These are phyloP conservation scores for Chymomyza procnemis DNA, from an alignment of 2,888 invertebrate genomes.

Conservation along the genomic window DNA sequence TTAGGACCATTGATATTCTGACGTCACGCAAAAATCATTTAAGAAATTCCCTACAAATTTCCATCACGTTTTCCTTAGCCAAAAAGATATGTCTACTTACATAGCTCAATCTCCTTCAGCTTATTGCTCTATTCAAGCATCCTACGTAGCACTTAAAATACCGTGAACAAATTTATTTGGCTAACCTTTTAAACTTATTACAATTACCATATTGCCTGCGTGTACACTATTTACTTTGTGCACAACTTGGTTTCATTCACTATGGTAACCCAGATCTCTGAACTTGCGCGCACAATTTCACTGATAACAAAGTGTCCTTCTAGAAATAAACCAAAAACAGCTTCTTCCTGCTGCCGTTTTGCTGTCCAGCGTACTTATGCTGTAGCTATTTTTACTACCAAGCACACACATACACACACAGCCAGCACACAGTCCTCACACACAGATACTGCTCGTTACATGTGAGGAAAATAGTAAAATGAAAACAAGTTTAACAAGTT, in stretches of 20 bases:
- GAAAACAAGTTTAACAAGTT: conserved; percentile 73
- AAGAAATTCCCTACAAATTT: no score
- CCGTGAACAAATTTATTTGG: neutral
- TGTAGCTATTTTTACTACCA: conserved; percentile 22
- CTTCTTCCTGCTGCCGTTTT: conserved; percentile 5
- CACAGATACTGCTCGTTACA: no score
- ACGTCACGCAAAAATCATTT: no score
- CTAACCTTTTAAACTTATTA: neutral
- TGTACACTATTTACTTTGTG: neutral
- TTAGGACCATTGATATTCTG: no score
- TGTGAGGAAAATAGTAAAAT: conserved; percentile 59
- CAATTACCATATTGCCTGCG: neutral
- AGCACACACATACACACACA: conserved; percentile 9
- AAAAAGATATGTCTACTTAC: neutral
- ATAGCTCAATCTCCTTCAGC: neutral
- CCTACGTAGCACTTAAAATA: neutral
- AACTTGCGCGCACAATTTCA: neutral
- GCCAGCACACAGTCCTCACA: neutral
- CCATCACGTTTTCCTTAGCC: neutral
- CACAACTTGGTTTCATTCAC: neutral
- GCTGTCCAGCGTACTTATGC: neutral
- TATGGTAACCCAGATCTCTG: neutral
- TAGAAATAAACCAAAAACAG: neutral
- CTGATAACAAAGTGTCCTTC: conserved; percentile 30
- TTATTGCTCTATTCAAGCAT: neutral